phyloP scores from a whole-genome alignment of 2,888 invertebrate species.

The Arge pagana region DNA sequence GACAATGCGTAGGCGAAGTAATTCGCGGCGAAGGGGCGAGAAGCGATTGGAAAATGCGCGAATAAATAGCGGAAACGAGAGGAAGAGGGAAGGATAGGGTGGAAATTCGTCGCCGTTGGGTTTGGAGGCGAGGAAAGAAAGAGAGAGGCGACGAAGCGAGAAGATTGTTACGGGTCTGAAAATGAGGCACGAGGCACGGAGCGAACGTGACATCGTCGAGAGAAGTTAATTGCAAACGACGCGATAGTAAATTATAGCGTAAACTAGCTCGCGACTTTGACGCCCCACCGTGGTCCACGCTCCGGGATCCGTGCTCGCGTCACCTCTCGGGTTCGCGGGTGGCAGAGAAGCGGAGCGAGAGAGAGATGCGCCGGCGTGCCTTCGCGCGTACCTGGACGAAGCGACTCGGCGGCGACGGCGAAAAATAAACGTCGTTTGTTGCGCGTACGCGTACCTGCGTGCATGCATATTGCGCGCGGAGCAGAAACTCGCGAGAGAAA shows the following conservation, averaged over 20 bases:
- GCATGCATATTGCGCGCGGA: too few relatives aligned
- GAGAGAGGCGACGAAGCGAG: slow-evolving; percentile 21
- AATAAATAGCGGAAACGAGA: background rate
- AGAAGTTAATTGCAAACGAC: slow-evolving; percentile 53
- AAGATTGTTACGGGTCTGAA: slow-evolving; percentile 50
- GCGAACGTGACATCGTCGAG: slow-evolving; percentile 52
- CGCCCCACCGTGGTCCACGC: slow-evolving; percentile 13
- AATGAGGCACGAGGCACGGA: slow-evolving; percentile 48
- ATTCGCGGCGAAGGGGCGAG: slow-evolving; percentile 2
- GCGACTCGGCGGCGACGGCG: background rate
- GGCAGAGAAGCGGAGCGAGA: background rate
- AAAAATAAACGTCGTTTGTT: slow-evolving; percentile 1
- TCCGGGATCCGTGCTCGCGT: background rate
- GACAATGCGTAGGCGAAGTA: slow-evolving; percentile 5
- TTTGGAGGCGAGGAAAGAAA: slow-evolving; percentile 40
- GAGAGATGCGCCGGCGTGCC: background rate
- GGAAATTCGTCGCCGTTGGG: slow-evolving; percentile 47
- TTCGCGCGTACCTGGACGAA: background rate
- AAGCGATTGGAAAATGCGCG: background rate
- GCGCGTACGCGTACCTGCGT: too few relatives aligned
- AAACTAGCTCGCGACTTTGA: slow-evolving; percentile 50
- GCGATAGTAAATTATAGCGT: slow-evolving; percentile 48
- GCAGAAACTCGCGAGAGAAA: too few relatives aligned
- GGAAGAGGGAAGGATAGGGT: slow-evolving; percentile 23
- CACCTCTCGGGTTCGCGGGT: slow-evolving; percentile 13